Base-by-base conservation (phyloP, 1,140 invertebrate species). In the Limonius californicus region DNA sequence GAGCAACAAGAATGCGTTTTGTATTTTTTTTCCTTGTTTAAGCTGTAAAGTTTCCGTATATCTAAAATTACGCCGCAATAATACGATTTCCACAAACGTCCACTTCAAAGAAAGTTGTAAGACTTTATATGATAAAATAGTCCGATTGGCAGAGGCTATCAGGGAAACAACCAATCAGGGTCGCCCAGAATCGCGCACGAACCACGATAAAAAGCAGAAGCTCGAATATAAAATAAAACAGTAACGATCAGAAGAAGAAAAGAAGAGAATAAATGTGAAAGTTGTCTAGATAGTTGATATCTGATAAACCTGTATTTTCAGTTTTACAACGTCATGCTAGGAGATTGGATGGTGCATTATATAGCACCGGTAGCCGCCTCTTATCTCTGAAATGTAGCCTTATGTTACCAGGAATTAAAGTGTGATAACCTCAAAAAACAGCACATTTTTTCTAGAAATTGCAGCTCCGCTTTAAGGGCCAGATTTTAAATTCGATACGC, bases 241-340 rank as follows among this genome's bases (percentile, higher is more conserved):
- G 54, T 27, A 55, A 55, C 54, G 54, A 55, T 32, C 54, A 32
- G 27, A 23, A 27, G 20, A 55, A 23, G 54, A 55, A 32, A 55
- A 55, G 54, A 32, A 32, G 12, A 27, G 14, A 50, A 50, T 50
- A 50, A 50, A 50, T 50, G 45, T 50, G 45, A 50, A 50, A 19
- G 16, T 50, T 50, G 27, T 54, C 53, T 27, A 27, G 21, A 20
- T 53, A 61, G 43, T 61, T 61, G 20, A 54, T 45, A 61, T 61
- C 59, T 54, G 59, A 61, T 61, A 61, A 61, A 61, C 32, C 39
- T 32, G 59, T 61, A 61, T 54, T 54, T 61, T 54, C 15, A 12
- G 47, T 54, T 61, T 61, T 61, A 54, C 43, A 59, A 47, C 59
- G 50, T 61, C 59, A 47, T 61, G 23, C 30, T n/a, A n/a, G 30